Evolutionary conservation across 2,797 vertebrate genomes (phyloP).

Genomic region (Myotis pilosus): DNA sequence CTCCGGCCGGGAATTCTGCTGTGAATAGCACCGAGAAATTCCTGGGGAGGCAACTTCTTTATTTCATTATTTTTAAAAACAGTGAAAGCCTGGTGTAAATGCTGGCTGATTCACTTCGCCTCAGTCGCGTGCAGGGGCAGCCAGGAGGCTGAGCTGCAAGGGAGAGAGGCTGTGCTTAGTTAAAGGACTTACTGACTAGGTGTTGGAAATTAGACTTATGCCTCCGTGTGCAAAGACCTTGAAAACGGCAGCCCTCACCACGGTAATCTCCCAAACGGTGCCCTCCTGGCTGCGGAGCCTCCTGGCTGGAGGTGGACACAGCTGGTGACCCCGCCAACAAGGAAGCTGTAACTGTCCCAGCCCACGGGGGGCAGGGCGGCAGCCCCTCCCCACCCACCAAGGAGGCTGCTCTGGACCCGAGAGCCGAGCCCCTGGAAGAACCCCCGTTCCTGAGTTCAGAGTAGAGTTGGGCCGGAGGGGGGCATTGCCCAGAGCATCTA

Average conservation of each 20-base stretch:
- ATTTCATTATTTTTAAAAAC: neutral
- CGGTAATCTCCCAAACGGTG: neutral
- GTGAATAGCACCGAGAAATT: neutral
- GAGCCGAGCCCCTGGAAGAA: conserved; percentile 50
- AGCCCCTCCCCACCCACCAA: neutral
- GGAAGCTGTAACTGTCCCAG: conserved; percentile 62
- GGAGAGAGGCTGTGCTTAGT: neutral
- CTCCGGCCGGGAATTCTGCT: neutral
- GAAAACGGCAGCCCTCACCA: neutral
- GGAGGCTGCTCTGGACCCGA: conserved; percentile 51
- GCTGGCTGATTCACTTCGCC: neutral
- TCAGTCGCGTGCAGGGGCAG: neutral
- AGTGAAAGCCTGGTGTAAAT: neutral
- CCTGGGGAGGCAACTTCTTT: neutral
- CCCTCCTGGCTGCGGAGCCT: conserved; percentile 62
- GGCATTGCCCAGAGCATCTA: conserved; percentile 12
- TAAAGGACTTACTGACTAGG: conserved; percentile 56
- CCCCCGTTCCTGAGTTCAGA: neutral
- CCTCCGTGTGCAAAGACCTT: conserved; percentile 18
- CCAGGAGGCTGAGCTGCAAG: neutral
- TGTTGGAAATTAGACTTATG: conserved; percentile 62
- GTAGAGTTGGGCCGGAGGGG: conserved; percentile 70
- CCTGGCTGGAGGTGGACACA: conserved; percentile 58
- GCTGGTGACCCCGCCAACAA: conserved; percentile 65
- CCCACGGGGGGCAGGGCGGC: neutral